phyloP scores from a whole-genome alignment of 2,888 invertebrate genomes.

The Sabatieria punctata region DNA sequence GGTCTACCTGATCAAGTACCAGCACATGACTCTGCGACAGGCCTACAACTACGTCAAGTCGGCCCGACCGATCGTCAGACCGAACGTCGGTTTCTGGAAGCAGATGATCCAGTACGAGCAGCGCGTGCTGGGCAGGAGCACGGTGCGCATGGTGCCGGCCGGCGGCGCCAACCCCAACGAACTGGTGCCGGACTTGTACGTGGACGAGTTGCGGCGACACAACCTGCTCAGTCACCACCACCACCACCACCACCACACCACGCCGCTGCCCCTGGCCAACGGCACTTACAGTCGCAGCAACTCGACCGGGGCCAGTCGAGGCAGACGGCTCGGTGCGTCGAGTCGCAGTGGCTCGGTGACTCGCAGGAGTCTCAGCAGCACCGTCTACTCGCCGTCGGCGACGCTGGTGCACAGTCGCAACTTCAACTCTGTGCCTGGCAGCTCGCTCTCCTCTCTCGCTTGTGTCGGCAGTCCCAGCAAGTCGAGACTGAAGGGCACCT shows the following conservation, averaged over 20 bases:
- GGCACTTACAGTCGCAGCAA: neutral
- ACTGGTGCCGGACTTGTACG: slow-evolving; percentile 9
- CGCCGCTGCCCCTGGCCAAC: neutral
- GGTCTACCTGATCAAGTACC: slow-evolving; percentile 70
- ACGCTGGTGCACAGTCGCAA: neutral
- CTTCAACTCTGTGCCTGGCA: neutral
- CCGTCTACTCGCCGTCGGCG: neutral
- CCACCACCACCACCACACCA: neutral
- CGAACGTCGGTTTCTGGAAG: slow-evolving; percentile 74
- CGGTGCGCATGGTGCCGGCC: slow-evolving; percentile 6
- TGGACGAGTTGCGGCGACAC: neutral
- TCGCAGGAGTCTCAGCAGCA: too few species aligned
- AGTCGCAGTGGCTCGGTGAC: too few species aligned
- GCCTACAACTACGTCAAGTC: slow-evolving; percentile 37
- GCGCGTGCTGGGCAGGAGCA: slow-evolving; percentile 15
- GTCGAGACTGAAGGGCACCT: neutral
- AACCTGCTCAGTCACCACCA: too few species aligned
- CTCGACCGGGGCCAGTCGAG: too few species aligned
- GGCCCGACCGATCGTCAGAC: slow-evolving; percentile 59
- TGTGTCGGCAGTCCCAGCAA: neutral
- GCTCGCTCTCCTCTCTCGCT: neutral
- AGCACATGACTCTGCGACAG: slow-evolving; percentile 49
- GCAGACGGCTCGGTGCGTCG: too few species aligned
- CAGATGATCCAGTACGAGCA: slow-evolving; percentile 67
- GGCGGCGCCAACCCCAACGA: slow-evolving; percentile 1